Percentiles rank a stretch among this genome's conserved stretches.
Evolutionary conservation across 2,113 vertebrate genomes (phyloP).

Genomic region (Thunnus thynnus): DNA sequence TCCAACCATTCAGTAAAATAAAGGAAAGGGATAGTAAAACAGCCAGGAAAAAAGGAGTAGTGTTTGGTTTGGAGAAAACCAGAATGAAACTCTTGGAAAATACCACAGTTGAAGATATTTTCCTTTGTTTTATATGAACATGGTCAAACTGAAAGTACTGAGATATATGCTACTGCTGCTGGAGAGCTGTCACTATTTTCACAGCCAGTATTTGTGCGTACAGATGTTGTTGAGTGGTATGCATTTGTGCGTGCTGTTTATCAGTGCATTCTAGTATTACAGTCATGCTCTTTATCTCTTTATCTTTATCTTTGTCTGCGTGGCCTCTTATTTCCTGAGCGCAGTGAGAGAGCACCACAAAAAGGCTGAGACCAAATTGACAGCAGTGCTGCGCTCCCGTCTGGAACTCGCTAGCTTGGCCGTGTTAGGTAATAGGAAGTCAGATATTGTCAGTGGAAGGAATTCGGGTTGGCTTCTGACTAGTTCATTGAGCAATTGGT

Average conservation of each 20-base stretch:
- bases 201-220: neutral
- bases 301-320: neutral
- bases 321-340: slow-evolving; percentile 7
- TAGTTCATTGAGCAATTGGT: slow-evolving; percentile 44
- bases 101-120: too few species aligned
- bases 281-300: neutral
- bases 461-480: neutral
- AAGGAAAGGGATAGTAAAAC: too few species aligned
- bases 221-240: neutral
- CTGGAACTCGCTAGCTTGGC: neutral
- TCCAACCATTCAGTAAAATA: too few species aligned
- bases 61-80: neutral
- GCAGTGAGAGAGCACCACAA: neutral
- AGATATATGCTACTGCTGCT: too few species aligned
- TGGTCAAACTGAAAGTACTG: neutral
- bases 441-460: slow-evolving; percentile 20
- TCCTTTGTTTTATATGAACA: neutral
- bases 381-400: neutral
- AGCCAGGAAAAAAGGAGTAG: too few species aligned
- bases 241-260: neutral
- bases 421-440: slow-evolving; percentile 24
- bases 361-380: slow-evolving; percentile 14
- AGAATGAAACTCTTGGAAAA: too few species aligned
- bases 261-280: neutral
- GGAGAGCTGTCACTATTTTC: too few species aligned